phyloP scores from a whole-genome alignment of 2,888 invertebrate genomes.

The Archips crataeganus region DNA sequence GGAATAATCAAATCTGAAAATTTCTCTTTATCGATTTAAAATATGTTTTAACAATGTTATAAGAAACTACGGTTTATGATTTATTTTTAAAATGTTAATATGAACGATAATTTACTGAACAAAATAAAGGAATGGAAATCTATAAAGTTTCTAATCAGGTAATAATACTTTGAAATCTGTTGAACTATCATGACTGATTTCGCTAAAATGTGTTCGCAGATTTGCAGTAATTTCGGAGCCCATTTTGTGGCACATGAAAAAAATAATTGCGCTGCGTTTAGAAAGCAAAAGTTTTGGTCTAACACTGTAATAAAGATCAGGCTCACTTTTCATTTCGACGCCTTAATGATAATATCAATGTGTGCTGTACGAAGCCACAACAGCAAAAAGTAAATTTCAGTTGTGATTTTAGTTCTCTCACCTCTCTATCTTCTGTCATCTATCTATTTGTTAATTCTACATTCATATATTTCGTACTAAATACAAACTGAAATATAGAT shows the following conservation, averaged over 20 bases:
- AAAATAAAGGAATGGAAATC: no score
- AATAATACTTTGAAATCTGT: slow-evolving; percentile 6
- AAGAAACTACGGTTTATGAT: no score
- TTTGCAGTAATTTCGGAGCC: slow-evolving; percentile 20
- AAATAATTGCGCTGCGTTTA: slow-evolving; percentile 51
- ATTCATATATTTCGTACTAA: no score
- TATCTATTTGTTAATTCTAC: neutral
- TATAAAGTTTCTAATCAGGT: neutral
- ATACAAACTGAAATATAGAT: no score
- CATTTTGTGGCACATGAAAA: slow-evolving; percentile 29
- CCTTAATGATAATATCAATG: slow-evolving; percentile 64
- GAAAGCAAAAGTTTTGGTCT: slow-evolving; percentile 67
- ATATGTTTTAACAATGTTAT: no score
- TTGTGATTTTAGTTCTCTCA: slow-evolving; percentile 8
- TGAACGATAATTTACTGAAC: no score
- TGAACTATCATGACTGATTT: slow-evolving; percentile 5
- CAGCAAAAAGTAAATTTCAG: slow-evolving; percentile 20
- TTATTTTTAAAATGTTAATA: no score
- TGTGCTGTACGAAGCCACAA: slow-evolving; percentile 44
- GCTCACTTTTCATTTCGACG: slow-evolving; percentile 70
- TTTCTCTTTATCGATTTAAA: no score
- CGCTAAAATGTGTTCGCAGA: slow-evolving; percentile 11
- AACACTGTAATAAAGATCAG: slow-evolving; percentile 60
- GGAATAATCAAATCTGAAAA: no score
- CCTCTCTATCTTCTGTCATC: slow-evolving; percentile 17